Conservation (phyloP, 2,113 vertebrate species). For the Peucedramus taeniatus region DNA sequence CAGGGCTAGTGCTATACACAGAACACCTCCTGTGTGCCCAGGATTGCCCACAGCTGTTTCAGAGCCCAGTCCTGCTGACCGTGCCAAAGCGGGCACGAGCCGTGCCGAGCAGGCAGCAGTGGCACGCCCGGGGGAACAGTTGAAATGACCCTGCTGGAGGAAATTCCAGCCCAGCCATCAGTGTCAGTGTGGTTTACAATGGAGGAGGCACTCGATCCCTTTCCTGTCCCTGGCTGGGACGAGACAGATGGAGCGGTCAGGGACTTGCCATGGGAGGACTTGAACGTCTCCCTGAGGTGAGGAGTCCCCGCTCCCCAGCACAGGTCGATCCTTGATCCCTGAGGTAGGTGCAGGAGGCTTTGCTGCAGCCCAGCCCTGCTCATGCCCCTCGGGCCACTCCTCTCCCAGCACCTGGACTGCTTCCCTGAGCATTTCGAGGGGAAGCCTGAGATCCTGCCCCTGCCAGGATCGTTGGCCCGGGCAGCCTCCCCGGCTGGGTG, state of each 20-base stretch:
- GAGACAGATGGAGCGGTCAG: neutral
- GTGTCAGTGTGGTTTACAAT: neutral
- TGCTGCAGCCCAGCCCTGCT: neutral
- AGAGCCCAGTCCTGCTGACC: neutral
- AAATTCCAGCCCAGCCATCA: neutral
- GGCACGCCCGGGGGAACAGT: accelerated
- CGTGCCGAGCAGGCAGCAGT: neutral
- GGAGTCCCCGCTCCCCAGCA: neutral
- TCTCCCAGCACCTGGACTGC: neutral
- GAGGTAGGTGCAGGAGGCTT: neutral
- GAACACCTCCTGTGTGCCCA: neutral
- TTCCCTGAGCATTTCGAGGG: neutral
- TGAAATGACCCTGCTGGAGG: neutral
- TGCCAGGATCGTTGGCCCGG: neutral
- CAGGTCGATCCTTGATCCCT: neutral
- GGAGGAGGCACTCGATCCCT: too few relatives aligned
- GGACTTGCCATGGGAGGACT: neutral
- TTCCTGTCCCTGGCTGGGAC: neutral
- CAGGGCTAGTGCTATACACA: neutral
- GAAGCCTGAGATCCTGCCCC: neutral
- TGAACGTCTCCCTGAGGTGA: neutral
- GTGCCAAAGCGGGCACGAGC: neutral
- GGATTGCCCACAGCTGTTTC: neutral
- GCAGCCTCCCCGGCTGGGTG: neutral
- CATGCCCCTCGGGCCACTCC: too few relatives aligned